Base-by-base conservation (phyloP, 2,888 invertebrate genomes). In the Tetanocera ferruginea region DNA sequence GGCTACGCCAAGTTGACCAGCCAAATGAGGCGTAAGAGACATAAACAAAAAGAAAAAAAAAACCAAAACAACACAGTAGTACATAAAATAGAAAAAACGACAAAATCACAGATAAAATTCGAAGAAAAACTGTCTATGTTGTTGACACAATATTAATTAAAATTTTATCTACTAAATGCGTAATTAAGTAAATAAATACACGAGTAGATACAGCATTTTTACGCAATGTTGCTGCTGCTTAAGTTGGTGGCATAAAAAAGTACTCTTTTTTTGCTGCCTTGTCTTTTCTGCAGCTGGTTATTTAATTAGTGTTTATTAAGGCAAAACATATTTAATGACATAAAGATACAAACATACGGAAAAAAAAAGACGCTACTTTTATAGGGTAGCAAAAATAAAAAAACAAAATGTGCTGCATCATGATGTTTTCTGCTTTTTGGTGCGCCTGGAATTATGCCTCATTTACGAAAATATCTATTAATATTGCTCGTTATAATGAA, bases 391-490 rank as follows among this genome's bases (percentile, higher is more conserved):
- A 49, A 49, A 17, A 17, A 64, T 17, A 66, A 19, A 34, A 67
- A 23, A 6, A 11, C 11, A 17, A 67, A 37, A 67, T 37, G 6
- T 28, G 66, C 66, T n/a, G 5, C 9, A n/a, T 17, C n/a, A 37
- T 19, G 66, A 19, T 23, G n/a, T 66, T 37, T n/a, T 66, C 43
- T 9, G 11, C 66, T 3, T 17, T 31, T 14, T 28, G 8, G 4
- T 70, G 69, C 49, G 84, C 84, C 85, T 86, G 88, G 88, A 87
- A 84, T 86, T 85, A 86, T 88, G 88, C 87, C 83, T 85, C 85
- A 87, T 86, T 83, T 86, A 83, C 85, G 84, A 85, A 83, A 84
- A 87, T 85, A 85, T 86, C 83, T 88, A 87, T 87, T 87, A 87
- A 88, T 87, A 86, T 85, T 82, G 84, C 86, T 86, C 86, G 86